Evolutionary conservation across 2,113 vertebrate genomes (phyloP).

Genomic region (Lonchura striata): DNA sequence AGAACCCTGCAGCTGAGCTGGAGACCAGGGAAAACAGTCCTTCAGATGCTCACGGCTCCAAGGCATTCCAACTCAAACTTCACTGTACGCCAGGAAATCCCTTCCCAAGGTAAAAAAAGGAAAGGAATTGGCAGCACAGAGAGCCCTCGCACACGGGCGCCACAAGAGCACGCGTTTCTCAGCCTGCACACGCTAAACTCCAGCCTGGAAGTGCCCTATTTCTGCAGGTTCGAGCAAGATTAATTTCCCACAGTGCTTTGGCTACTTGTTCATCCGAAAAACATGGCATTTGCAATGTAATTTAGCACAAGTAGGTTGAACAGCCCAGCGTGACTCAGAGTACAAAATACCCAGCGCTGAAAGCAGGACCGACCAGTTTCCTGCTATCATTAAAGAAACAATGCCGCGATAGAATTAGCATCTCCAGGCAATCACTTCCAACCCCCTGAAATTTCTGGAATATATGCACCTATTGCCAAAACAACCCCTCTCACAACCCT

Average conservation of each 20-base stretch:
- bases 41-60: too few relatives aligned
- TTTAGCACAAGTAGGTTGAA: slow-evolving; percentile 12
- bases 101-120: not conserved
- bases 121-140: not conserved
- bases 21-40: not conserved
- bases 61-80: not conserved
- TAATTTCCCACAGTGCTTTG: slow-evolving; percentile 12
- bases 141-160: not conserved
- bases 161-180: not conserved
- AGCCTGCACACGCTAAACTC: not conserved
- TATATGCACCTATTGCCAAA: not conserved
- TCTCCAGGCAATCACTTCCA: not conserved
- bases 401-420: not conserved
- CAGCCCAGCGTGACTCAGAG: slow-evolving; percentile 26
- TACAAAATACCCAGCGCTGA: not conserved
- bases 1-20: not conserved
- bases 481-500: not conserved
- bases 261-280: not conserved
- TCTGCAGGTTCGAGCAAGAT: not conserved
- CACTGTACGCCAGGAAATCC: not conserved
- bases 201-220: not conserved
- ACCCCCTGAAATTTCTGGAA: not conserved
- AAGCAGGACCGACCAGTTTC: slow-evolving; percentile 37
- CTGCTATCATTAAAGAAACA: not conserved
- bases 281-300: not conserved